Conservation (phyloP, 2,797 vertebrate genomes). For the Hydrocynus forskahlii region DNA sequence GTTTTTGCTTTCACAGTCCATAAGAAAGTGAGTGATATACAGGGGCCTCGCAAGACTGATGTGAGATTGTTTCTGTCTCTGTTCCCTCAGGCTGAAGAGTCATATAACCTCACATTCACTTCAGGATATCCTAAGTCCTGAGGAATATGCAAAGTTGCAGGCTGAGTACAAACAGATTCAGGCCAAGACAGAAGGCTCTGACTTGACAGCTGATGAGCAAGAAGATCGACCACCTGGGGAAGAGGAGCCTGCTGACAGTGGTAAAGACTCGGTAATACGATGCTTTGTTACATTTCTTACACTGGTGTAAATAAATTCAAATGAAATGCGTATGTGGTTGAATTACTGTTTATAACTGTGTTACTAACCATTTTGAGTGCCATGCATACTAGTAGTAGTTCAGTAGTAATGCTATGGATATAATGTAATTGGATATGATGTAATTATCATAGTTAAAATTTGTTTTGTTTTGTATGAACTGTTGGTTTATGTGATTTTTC, state of each 20-base stretch:
- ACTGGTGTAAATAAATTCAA: not conserved
- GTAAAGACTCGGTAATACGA: slow-evolving; percentile 63
- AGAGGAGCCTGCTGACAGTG: slow-evolving; percentile 74
- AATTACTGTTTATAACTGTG: not conserved
- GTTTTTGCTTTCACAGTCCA: slow-evolving; percentile 55
- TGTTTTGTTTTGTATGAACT: no score
- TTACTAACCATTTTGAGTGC: no score
- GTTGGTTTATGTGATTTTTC: no score
- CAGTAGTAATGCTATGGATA: no score
- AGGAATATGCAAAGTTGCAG: slow-evolving; percentile 80
- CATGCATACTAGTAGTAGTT: no score
- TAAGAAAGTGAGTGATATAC: slow-evolving; percentile 42
- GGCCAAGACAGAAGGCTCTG: slow-evolving; percentile 72
- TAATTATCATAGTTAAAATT: no score
- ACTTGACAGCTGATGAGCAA: slow-evolving; percentile 64
- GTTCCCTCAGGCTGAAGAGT: slow-evolving; percentile 77
- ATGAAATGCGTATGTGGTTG: not conserved
- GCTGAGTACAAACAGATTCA: slow-evolving; percentile 75
- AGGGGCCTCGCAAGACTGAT: slow-evolving; percentile 13
- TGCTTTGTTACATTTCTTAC: not conserved
- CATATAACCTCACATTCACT: slow-evolving; percentile 76
- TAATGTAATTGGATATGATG: no score
- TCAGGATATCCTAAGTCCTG: slow-evolving; percentile 72
- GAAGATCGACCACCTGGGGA: slow-evolving; percentile 82
- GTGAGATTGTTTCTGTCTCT: slow-evolving; percentile 7